Conservation (phyloP, 2,797 vertebrate species). For the Poeciliopsis paucimaculata region DNA sequence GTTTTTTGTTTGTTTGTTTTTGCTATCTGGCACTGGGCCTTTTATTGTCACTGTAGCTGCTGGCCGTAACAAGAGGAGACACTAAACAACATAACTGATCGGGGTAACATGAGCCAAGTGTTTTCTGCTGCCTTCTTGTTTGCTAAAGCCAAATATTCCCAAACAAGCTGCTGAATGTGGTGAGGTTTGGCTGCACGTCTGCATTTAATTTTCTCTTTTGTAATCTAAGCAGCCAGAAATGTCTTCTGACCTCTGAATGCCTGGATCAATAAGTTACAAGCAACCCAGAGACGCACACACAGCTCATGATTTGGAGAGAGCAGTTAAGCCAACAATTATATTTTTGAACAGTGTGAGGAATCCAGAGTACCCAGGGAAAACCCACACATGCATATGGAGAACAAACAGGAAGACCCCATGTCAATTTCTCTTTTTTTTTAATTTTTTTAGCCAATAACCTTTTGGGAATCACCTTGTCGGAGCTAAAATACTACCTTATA, state of each 20-base stretch:
- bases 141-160: background rate
- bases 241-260: background rate
- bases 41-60: constrained; percentile 46
- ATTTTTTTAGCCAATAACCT: background rate
- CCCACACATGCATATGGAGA: background rate
- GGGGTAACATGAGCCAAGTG: constrained; percentile 34
- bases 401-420: background rate
- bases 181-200: background rate
- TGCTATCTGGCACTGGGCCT: constrained; percentile 29
- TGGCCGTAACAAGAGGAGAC: constrained; percentile 57
- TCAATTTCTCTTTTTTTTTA: background rate
- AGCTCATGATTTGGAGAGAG: background rate
- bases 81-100: constrained; percentile 30
- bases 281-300: background rate
- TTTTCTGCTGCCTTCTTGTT: background rate
- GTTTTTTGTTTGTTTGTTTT: too few relatives aligned
- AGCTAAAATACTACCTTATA: background rate
- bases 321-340: background rate
- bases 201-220: background rate
- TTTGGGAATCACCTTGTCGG: background rate
- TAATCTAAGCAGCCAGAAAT: background rate
- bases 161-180: background rate
- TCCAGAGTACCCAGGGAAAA: background rate
- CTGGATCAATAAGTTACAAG: background rate
- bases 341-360: background rate